Percentiles rank a stretch among this genome's conserved stretches.
These are phyloP conservation scores for Ichneumon xanthorius DNA, from an alignment of 2,888 invertebrate genomes.

Conservation along the genomic window DNA sequence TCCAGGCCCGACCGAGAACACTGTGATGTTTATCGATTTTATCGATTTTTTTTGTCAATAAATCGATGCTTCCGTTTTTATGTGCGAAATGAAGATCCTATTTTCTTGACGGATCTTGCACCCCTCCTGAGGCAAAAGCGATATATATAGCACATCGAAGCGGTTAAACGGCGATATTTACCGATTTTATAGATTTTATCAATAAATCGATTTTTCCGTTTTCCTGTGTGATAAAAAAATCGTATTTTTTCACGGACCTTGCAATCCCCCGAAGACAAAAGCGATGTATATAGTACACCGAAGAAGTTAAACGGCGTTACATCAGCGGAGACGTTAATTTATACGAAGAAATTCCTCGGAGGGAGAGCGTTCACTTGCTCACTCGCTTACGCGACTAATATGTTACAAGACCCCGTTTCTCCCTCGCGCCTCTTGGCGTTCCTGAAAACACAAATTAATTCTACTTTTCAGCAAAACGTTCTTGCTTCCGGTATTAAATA, in stretches of 20 bases:
- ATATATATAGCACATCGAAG: no score
- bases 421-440: no score
- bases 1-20: constrained; percentile 82
- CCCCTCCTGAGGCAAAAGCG: no score
- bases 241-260: background rate
- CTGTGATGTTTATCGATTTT: constrained; percentile 12
- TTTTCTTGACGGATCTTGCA: no score
- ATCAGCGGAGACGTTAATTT: constrained; percentile 15
- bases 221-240: background rate
- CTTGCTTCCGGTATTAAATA: no score
- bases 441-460: no score
- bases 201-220: background rate
- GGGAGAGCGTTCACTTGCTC: constrained; percentile 21
- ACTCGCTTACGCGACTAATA: constrained; percentile 4
- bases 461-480: no score
- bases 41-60: background rate
- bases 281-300: background rate
- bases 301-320: constrained; percentile 24
- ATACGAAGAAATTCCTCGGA: constrained; percentile 27
- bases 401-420: background rate
- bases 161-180: no score
- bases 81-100: no score
- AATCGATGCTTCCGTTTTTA: no score
- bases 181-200: no score
- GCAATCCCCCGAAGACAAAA: background rate